These are phyloP conservation scores for Simalia tracyae DNA, from an alignment of 2,797 vertebrate genomes.

Conservation along the genomic window DNA sequence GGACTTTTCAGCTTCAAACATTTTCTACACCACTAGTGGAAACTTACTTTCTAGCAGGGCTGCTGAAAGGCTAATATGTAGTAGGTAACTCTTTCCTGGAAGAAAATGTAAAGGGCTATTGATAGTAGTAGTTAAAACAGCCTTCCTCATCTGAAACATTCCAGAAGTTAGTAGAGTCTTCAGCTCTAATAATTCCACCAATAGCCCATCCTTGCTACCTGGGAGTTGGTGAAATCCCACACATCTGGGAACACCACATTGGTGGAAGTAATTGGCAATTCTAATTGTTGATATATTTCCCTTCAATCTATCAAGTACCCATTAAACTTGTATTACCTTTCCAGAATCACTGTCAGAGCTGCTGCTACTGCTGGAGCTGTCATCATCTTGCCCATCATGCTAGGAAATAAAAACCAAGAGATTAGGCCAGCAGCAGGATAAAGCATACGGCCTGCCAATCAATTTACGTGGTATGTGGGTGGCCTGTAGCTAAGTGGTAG, in stretches of 20 bases:
- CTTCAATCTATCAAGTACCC: background rate
- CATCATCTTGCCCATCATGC: conserved; percentile 23
- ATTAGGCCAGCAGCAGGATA: too few species aligned
- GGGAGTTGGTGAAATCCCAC: background rate
- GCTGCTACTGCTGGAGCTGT: conserved; percentile 52
- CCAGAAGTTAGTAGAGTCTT: background rate
- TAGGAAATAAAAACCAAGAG: conserved; percentile 19
- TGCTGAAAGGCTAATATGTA: background rate
- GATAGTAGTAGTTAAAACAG: background rate
- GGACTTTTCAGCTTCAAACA: background rate
- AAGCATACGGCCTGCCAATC: background rate
- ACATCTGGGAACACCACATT: background rate
- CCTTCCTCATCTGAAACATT: background rate
- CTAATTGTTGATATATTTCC: background rate
- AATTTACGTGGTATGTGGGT: background rate
- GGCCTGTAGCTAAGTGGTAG: background rate
- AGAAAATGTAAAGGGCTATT: background rate
- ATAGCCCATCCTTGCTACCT: background rate
- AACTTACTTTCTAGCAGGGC: background rate
- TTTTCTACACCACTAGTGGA: background rate
- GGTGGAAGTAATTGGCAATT: background rate
- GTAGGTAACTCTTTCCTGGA: background rate
- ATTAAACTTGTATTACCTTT: conserved; percentile 40
- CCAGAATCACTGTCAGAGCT: conserved; percentile 34
- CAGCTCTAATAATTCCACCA: background rate